phyloP scores from a whole-genome alignment of 2,888 invertebrate species.

The Anticlea derivata region DNA sequence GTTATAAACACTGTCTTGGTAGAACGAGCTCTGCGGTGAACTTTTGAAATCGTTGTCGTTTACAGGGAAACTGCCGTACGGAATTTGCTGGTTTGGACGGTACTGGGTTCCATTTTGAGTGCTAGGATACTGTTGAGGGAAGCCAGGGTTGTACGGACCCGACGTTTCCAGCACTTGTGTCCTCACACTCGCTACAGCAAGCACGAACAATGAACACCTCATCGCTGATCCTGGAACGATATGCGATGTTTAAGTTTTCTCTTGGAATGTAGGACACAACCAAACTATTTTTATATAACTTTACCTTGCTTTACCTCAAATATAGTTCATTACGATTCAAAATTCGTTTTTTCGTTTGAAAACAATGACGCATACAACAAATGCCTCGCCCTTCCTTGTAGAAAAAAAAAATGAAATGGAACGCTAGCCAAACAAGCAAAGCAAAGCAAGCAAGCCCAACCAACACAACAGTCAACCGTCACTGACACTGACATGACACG shows the following conservation, averaged over 20 bases:
- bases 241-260: neutral
- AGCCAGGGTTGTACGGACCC: constrained; percentile 62
- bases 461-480: too few species aligned
- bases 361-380: constrained; percentile 46
- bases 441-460: too few species aligned
- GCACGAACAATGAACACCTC: constrained; percentile 58
- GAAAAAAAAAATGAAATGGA: too few species aligned
- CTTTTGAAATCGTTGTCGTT: constrained; percentile 64
- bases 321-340: constrained; percentile 37
- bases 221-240: constrained; percentile 50
- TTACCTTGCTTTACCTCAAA: constrained; percentile 28
- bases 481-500: too few species aligned
- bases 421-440: too few species aligned
- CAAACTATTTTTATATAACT: neutral
- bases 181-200: constrained; percentile 57
- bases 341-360: constrained; percentile 50
- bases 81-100: constrained; percentile 64
- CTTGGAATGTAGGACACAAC: neutral
- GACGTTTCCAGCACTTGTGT: constrained; percentile 61
- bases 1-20: constrained; percentile 60
- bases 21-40: constrained; percentile 70
- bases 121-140: constrained; percentile 56
- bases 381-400: constrained; percentile 52
- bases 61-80: constrained; percentile 73
- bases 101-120: constrained; percentile 61